These are phyloP conservation scores for Agapornis canus DNA, from an alignment of 2,797 vertebrate genomes.

Conservation along the genomic window DNA sequence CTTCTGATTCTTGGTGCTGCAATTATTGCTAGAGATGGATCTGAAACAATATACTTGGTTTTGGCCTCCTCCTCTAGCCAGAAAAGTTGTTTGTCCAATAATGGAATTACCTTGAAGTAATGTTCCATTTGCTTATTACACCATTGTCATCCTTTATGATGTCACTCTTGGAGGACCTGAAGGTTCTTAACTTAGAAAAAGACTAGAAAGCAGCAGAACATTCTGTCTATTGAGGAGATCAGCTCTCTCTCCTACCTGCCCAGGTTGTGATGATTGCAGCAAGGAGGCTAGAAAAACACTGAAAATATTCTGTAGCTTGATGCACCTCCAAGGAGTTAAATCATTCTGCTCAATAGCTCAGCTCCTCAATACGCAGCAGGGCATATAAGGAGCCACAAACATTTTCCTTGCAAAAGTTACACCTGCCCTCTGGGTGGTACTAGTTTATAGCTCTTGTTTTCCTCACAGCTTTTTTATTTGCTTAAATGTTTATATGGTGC, in stretches of 20 bases:
- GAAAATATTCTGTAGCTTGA: background rate
- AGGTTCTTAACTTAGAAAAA: background rate
- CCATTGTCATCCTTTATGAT: background rate
- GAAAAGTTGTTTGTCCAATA: background rate
- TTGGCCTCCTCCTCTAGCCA: background rate
- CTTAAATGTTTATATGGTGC: background rate
- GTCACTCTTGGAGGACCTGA: background rate
- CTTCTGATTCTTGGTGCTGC: background rate
- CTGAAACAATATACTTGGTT: background rate
- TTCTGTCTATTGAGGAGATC: background rate
- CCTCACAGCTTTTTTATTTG: slow-evolving; percentile 39
- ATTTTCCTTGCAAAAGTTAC: background rate
- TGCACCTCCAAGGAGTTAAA: background rate
- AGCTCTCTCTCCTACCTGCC: background rate
- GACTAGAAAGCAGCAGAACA: background rate
- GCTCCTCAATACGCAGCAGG: background rate
- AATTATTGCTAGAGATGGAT: background rate
- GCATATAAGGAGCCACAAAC: background rate
- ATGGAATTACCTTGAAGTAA: background rate
- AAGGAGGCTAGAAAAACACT: background rate
- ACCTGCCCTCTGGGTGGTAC: slow-evolving; percentile 40
- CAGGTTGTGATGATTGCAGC: background rate
- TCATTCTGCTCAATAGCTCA: background rate
- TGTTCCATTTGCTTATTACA: background rate
- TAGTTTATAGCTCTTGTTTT: slow-evolving; percentile 51